Evolutionary conservation across 2,888 invertebrate species (phyloP), one percentile per base, ranked within the genome.

Genomic region (Agrypnus murinus): DNA sequence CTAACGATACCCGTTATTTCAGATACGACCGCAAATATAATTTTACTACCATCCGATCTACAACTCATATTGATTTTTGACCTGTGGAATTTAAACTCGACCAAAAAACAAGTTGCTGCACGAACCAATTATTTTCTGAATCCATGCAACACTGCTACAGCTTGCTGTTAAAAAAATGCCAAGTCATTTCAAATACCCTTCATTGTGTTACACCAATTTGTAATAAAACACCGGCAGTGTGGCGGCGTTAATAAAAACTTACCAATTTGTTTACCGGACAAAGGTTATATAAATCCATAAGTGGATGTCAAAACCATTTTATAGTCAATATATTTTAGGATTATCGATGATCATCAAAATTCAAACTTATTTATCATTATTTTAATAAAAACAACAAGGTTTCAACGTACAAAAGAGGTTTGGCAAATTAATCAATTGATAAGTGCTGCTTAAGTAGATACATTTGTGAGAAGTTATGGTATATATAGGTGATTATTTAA

Each of bases 1-100:
- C 77, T 77, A 79, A 80, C 80, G 80, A 82, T 81, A 81, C 81
- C 80, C 78, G 80, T 79, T 80, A 81, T 81, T 81, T 81, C 78
- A 79, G 78, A 77, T 77, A 79, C 79, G 75, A 79, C 81, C 78
- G 77, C 81, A 80, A 80, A 79, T 80, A 79, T 81, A 80, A 81
- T 82, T 81, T 81, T 79, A 81, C 80, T 80, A 80, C 79, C 77
- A 70, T 72, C 69, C 74, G 78, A 81, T 80, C 77, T 76, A 74
- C 77, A 77, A 59, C 71, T 64, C 67, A 71, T 71, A 71, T 71
- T 71, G 71, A 71, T 67, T 71, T 71, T 71, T 71, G 71, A 71
- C 71, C 67, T 59, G 50, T 64, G 67, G 67, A 67, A 67, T 71
- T 67, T 71, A 63, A 67, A 67, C 64, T 63, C 64, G 67, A 67